A percentile compares a stretch with the other conserved stretches of the same genome.
phyloP scores from a whole-genome alignment of 2,797 vertebrate genomes.

The Amazona ochrocephala region DNA sequence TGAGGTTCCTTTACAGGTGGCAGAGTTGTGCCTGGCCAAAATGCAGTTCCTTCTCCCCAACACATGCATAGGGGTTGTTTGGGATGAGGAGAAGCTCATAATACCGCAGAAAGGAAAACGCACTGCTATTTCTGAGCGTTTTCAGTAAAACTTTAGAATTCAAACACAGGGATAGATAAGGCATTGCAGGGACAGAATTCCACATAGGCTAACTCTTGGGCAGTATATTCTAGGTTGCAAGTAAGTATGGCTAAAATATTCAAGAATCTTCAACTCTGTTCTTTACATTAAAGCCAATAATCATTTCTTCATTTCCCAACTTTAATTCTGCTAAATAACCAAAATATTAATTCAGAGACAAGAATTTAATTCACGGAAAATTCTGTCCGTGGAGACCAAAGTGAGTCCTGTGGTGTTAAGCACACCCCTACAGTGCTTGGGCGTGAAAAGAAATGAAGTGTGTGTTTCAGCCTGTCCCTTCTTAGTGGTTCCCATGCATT shows the following conservation, averaged over 20 bases:
- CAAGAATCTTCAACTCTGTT: background rate
- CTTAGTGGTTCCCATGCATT: background rate
- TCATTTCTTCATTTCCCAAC: background rate
- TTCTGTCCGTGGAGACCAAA: slow-evolving; percentile 28
- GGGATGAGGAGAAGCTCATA: background rate
- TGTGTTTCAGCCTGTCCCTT: background rate
- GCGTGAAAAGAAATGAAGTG: background rate
- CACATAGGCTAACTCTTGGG: background rate
- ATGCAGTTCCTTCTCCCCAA: background rate
- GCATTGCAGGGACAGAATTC: background rate
- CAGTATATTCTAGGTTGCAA: background rate
- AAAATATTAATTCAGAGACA: background rate
- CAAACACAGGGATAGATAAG: background rate
- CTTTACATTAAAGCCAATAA: background rate
- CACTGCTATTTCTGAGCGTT: background rate
- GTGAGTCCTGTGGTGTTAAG: background rate
- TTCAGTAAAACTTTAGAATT: background rate
- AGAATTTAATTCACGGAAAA: slow-evolving; percentile 16
- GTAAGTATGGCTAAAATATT: background rate
- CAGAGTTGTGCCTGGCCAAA: background rate
- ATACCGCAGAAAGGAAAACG: background rate
- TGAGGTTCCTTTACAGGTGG: background rate
- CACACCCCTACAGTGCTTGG: slow-evolving; percentile 2
- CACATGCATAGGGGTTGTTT: fast-evolving
- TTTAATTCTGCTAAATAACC: slow-evolving; percentile 36